Evolutionary conservation across 2,113 vertebrate species (phyloP).

Genomic region (Takifugu flavidus): DNA sequence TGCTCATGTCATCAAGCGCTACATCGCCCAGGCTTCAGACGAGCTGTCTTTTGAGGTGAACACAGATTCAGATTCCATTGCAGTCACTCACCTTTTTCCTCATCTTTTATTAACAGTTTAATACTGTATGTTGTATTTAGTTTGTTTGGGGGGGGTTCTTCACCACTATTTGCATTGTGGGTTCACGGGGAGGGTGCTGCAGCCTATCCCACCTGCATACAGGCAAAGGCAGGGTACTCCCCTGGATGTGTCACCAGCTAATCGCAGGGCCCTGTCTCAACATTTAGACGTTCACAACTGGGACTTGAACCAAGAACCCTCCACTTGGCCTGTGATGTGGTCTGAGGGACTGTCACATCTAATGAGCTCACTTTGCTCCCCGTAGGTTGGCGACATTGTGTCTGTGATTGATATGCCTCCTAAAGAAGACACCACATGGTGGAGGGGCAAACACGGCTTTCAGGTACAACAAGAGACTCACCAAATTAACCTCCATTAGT

Average conservation of each 20-base stretch:
- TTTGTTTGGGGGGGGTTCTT: no score
- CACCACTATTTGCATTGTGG: no score
- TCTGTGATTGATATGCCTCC: conserved; percentile 99
- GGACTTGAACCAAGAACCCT: no score
- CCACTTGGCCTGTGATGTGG: no score
- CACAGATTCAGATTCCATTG: neutral
- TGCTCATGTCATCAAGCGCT: conserved; percentile 96
- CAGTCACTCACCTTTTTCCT: neutral
- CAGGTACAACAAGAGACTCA: conserved; percentile 78
- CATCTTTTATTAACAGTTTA: neutral
- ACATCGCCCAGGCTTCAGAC: conserved; percentile 92
- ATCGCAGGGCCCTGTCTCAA: no score
- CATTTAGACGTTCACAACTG: no score
- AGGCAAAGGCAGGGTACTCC: no score
- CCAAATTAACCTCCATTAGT: neutral
- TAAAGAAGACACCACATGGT: conserved; percentile 97
- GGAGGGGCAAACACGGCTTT: conserved; percentile 97
- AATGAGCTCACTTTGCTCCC: neutral
- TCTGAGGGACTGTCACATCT: no score
- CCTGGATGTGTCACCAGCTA: no score
- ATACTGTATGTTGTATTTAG: no score
- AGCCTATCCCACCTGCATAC: no score
- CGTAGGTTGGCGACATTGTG: conserved; percentile 97
- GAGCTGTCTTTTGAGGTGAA: conserved; percentile 95
- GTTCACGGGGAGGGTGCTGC: no score